Evolutionary conservation across 2,113 vertebrate species (phyloP).

Genomic region (Athene noctua): DNA sequence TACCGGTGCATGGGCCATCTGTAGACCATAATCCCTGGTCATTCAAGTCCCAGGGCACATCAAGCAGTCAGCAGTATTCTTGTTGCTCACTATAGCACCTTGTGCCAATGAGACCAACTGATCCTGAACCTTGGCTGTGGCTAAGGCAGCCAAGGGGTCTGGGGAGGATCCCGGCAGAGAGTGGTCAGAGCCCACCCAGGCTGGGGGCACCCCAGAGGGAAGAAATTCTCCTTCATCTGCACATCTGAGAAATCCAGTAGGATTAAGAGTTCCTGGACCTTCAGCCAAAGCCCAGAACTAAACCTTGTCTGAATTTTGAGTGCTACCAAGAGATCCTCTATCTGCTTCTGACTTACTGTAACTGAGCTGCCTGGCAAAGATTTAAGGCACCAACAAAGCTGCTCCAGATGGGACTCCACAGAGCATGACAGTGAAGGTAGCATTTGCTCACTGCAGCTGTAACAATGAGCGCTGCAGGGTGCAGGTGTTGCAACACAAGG

Average conservation of each 20-base stretch:
- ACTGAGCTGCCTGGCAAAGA: neutral
- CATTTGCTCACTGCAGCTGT: neutral
- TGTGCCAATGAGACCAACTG: neutral
- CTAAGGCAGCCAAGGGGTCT: neutral
- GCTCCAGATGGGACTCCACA: fast-evolving
- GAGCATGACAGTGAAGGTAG: neutral
- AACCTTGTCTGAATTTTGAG: neutral
- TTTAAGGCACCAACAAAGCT: neutral
- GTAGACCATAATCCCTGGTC: neutral
- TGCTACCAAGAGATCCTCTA: neutral
- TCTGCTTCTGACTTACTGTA: neutral
- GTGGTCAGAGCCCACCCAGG: neutral
- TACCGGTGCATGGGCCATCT: neutral
- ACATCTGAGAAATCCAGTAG: neutral
- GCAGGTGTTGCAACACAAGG: neutral
- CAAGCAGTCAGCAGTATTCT: neutral
- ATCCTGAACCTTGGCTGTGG: neutral
- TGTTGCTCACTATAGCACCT: neutral
- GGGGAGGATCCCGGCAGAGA: neutral
- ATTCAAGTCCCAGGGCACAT: neutral
- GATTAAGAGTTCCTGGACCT: neutral
- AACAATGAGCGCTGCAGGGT: neutral
- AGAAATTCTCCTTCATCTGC: neutral
- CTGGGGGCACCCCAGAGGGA: neutral
- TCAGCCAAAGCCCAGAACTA: neutral